Evolutionary conservation across 30 jellyfish, hydroid and myxozoan species (phyloP), one percentile per base, ranked within the genome.

Genomic region (Hydractinia symbiolongicarpus): DNA sequence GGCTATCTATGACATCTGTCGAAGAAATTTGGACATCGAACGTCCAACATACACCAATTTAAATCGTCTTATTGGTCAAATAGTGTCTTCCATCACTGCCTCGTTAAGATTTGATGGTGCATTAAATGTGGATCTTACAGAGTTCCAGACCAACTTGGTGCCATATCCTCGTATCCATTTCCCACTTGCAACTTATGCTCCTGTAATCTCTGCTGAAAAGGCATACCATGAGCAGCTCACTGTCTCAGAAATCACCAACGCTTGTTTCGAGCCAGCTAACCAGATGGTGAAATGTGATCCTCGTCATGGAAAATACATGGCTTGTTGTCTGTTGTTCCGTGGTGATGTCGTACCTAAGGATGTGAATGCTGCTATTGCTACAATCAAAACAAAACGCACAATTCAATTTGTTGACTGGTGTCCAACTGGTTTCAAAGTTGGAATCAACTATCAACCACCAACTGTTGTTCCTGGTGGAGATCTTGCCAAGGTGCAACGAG

Each of bases 381-480:
- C 94, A 70, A 90, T 90, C 94, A 90, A 90, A 61, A 86, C 97
- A 60, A 90, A 86, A 85, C 96, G 97, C 52, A 90, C 97, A 84
- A 86, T 90, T 89, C 97, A 90, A 82, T 91, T 91, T 76, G 97
- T 90, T 6, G 97, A 90, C 61, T 90, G 97, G 97, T 90, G 97
- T 85, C 97, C 97, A 55, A 90, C 97, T 85, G 97, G 97, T 5
- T 90, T 90, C 94, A 90, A 90, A 89, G 95, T 90, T n/a, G 97
- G 97, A 49, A 90, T 90, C 91, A 90, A 90, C 95, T 85, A 86
- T 81, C 97, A 90, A 72, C 95, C 97, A 78, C 97, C 97, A 50
- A 90, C 96, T n/a, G 96, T 90, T 86, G 97, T 90, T 51, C 97
- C 97, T 30, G 97, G 97, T 30, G 96, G 97, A 50, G 97, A 86